Base-by-base conservation (phyloP, 1,140 invertebrate species). In the Zaprionus gabonicus region DNA sequence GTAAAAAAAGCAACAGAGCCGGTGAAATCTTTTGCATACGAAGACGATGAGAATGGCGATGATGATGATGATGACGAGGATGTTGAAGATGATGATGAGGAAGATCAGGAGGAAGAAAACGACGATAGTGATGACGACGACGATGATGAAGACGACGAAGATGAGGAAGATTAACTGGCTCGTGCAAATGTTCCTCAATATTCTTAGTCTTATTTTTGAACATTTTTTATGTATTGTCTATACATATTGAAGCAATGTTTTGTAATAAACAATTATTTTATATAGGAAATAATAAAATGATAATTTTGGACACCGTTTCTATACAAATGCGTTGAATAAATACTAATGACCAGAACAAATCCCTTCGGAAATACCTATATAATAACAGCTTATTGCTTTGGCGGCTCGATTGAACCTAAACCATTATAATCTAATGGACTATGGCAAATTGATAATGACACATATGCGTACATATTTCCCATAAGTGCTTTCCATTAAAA, bases 61-160 rank as follows among this genome's bases (percentile, higher is more conserved):
- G 78, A 91, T 58, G 87, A 91, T 49, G 84, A 92, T 58, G 76
- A 85, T 20, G 73, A 81, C 17, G 71, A 83, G 7, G 53, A 67
- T 2, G 53, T 67, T 2, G 46, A 80, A 7, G 71, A 78, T 0
- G 70, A 78, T 0, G 25, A 23, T 5, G 59, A 31, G 0, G 60
- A 63, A 13, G 10, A 66, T 27, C 44, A 68, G 1, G 68, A 77
- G 3, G 94, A 94, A 71, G 7, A 17, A 7, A 91, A 95, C 27
- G 93, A 94, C 78, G 93, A 94, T 0, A 17, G 28, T n/a, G 38
- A 67, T 7, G 65, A 57, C 20, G 80, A 91, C 55, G 86, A 91
- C 38, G 86, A 92, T 55, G 74, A 87, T 10, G 75, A 81, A n/a
- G 77, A 88, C 10, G 49, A 58, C 2, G 79, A 73, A 0, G 66